These are phyloP conservation scores for Trachurus trachurus DNA, from an alignment of 2,797 vertebrate genomes.

Conservation along the genomic window DNA sequence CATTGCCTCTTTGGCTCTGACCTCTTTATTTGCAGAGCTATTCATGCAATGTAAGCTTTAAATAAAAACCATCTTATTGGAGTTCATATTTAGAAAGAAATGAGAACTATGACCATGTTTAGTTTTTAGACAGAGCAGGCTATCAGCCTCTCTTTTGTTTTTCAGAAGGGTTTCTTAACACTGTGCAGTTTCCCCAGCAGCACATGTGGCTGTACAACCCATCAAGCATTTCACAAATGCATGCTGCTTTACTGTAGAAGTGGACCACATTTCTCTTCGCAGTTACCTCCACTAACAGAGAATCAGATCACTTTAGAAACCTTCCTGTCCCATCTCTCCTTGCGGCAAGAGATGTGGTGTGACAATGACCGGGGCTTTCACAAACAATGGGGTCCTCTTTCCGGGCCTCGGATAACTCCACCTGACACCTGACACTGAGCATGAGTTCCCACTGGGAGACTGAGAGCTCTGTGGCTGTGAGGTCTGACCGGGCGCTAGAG, in stretches of 20 bases:
- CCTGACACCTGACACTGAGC: constrained; percentile 84
- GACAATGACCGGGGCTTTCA: constrained; percentile 80
- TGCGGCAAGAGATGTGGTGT: constrained; percentile 71
- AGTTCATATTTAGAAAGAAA: neutral
- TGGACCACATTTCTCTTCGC: constrained; percentile 46
- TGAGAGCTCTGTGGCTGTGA: constrained; percentile 67
- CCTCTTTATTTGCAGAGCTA: constrained; percentile 18
- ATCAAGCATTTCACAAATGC: constrained; percentile 30
- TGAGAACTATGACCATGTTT: neutral
- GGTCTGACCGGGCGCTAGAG: constrained; percentile 55
- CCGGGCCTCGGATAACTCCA: constrained; percentile 69
- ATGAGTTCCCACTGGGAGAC: constrained; percentile 74
- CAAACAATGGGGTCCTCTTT: constrained; percentile 76
- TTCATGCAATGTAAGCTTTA: neutral
- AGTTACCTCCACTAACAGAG: constrained; percentile 65
- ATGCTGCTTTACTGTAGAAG: constrained; percentile 37
- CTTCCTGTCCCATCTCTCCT: constrained; percentile 74
- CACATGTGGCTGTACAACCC: constrained; percentile 16
- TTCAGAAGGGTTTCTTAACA: neutral
- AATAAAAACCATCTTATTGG: neutral
- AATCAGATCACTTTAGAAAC: constrained; percentile 74
- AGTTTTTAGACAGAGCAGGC: neutral
- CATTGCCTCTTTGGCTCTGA: neutral
- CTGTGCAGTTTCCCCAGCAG: constrained; percentile 15
- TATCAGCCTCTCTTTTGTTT: neutral